These are phyloP conservation scores for Piscicola geometra DNA, from an alignment of 2,888 invertebrate genomes.

Conservation along the genomic window DNA sequence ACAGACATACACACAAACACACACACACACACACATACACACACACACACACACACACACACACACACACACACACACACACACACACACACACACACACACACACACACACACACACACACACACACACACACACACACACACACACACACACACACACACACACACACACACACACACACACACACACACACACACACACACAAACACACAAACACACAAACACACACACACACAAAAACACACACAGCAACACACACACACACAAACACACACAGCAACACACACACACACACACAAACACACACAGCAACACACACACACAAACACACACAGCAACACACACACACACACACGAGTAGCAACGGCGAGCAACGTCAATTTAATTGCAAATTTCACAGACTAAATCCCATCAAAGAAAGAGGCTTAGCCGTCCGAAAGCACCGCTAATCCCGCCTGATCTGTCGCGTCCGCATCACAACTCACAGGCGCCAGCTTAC, in stretches of 20 bases:
- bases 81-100: slow-evolving; percentile 17
- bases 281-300: slow-evolving; percentile 25
- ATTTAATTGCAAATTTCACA: slow-evolving; percentile 40
- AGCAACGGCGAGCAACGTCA: slow-evolving; percentile 32
- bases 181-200: not conserved
- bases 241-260: not conserved
- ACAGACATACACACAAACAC: too few species aligned
- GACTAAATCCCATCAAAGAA: slow-evolving; percentile 39
- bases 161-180: slow-evolving; percentile 14
- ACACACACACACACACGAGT: not conserved
- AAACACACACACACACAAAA: not conserved
- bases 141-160: slow-evolving; percentile 13
- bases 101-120: slow-evolving; percentile 7
- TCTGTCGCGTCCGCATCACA: slow-evolving; percentile 34
- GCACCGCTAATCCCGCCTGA: slow-evolving; percentile 35
- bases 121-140: slow-evolving; percentile 14
- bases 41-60: slow-evolving; percentile 6
- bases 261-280: slow-evolving; percentile 11
- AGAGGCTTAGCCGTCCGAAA: slow-evolving; percentile 38
- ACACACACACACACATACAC: not conserved
- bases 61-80: slow-evolving; percentile 6
- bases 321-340: not conserved
- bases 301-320: slow-evolving; percentile 20
- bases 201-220: not conserved
- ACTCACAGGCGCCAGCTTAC: slow-evolving; percentile 19